These are phyloP conservation scores for Chironex yamaguchii DNA, from an alignment of 30 jellyfish, hydroid and myxozoan species.

Conservation along the genomic window DNA sequence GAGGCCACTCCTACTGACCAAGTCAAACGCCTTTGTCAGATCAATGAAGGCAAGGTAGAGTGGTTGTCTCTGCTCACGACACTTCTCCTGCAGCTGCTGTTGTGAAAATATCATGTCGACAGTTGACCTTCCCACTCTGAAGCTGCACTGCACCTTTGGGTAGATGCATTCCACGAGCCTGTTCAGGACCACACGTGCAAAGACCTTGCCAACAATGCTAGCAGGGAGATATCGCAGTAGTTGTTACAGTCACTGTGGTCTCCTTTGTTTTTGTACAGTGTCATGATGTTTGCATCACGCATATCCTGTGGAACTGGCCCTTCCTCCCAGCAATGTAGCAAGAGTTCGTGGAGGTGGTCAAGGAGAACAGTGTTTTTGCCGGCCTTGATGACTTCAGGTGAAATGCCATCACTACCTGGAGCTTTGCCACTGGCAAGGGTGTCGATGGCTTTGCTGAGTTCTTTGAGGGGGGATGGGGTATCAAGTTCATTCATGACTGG, in stretches of 20 bases:
- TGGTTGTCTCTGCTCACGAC: slow-evolving; percentile 21
- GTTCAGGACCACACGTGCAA: slow-evolving; percentile 14
- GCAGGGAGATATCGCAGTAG: slow-evolving; percentile 61
- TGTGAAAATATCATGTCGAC: no score
- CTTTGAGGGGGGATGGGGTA: background rate
- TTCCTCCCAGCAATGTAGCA: slow-evolving; percentile 43
- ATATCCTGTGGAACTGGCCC: slow-evolving; percentile 25
- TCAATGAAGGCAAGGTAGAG: slow-evolving; percentile 33
- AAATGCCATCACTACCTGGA: slow-evolving; percentile 15
- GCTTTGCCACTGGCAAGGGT: slow-evolving; percentile 36
- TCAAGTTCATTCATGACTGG: slow-evolving; percentile 36
- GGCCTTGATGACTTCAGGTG: slow-evolving; percentile 1
- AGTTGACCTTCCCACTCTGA: no score
- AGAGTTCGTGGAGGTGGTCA: slow-evolving; percentile 36
- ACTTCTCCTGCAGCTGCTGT: slow-evolving; percentile 56
- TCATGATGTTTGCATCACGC: slow-evolving; percentile 20
- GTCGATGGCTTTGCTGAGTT: slow-evolving; percentile 10
- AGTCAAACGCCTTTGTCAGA: slow-evolving; percentile 44
- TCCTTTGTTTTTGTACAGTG: slow-evolving; percentile 49
- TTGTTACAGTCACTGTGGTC: slow-evolving; percentile 53
- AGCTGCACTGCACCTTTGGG: no score
- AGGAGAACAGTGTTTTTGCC: background rate
- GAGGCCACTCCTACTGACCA: slow-evolving; percentile 32
- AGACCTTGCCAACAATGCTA: slow-evolving; percentile 48
- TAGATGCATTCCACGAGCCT: slow-evolving; percentile 13